Conservation (phyloP, 2,113 vertebrate genomes). For the Lynx canadensis region DNA sequence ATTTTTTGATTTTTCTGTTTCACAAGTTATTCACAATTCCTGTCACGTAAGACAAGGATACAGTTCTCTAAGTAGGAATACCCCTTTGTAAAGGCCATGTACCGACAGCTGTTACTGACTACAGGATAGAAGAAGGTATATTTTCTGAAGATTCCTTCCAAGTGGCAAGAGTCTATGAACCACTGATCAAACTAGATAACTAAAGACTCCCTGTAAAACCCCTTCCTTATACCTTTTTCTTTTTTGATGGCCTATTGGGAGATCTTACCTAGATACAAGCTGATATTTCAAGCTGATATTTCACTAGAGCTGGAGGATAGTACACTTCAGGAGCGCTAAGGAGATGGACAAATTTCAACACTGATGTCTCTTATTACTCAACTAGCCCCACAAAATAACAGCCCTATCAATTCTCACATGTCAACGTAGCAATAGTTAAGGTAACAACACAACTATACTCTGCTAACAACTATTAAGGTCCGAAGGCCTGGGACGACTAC, state of each 20-base stretch:
- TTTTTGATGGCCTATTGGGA: neutral
- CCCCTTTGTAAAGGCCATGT: neutral
- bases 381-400: neutral
- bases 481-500: neutral
- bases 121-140: neutral
- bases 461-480: neutral
- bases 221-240: neutral
- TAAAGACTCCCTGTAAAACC: neutral
- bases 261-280: neutral
- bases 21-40: neutral
- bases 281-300: neutral
- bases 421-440: neutral
- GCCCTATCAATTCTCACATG: neutral
- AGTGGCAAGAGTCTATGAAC: neutral
- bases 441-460: neutral
- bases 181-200: neutral
- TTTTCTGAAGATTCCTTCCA: slow-evolving; percentile 3
- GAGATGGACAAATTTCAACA: neutral
- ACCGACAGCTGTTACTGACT: neutral
- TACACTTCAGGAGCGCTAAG: neutral
- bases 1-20: slow-evolving; percentile 13
- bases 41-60: neutral
- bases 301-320: neutral
- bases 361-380: neutral
- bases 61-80: neutral